Conservation (phyloP, 2,113 vertebrate species). For the Petrocephalus microphthalmus region DNA sequence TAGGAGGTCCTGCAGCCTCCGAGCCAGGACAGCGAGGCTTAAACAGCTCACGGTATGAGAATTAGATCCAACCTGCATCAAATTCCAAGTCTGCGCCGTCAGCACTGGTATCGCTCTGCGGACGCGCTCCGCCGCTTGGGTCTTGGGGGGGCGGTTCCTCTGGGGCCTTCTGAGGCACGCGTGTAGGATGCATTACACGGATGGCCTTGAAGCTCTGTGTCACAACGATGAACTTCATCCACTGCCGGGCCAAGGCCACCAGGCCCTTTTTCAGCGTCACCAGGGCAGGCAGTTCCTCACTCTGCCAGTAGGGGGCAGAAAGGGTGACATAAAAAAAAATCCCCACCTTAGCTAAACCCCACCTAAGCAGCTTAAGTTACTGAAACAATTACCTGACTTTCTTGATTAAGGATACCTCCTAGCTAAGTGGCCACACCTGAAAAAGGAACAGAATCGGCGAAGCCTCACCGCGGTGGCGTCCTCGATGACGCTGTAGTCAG, state of each 20-base stretch:
- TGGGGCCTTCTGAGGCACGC: conserved; percentile 63
- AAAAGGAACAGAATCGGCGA: neutral
- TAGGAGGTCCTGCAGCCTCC: neutral
- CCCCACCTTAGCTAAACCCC: neutral
- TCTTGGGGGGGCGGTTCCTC: conserved; percentile 44
- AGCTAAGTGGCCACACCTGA: neutral
- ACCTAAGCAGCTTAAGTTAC: neutral
- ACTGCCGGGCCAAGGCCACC: conserved; percentile 89
- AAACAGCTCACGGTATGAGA: no score
- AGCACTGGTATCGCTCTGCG: conserved; percentile 94
- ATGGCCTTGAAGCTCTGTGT: conserved; percentile 94
- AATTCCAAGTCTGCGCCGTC: conserved; percentile 96
- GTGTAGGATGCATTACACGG: conserved; percentile 76
- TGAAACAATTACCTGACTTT: neutral
- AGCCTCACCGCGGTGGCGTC: conserved; percentile 89
- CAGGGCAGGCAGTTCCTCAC: conserved; percentile 88
- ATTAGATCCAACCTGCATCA: conserved; percentile 88
- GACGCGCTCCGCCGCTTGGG: conserved; percentile 73
- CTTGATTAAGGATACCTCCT: neutral
- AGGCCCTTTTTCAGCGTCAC: conserved; percentile 96
- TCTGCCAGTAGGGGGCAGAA: conserved; percentile 52
- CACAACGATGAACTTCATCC: conserved; percentile 99
- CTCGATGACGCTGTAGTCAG: conserved; percentile 87
- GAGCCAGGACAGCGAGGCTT: neutral
- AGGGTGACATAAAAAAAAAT: neutral